These are phyloP conservation scores for Platorchestia sp. DNA, from an alignment of 1,140 invertebrate species.

Conservation along the genomic window DNA sequence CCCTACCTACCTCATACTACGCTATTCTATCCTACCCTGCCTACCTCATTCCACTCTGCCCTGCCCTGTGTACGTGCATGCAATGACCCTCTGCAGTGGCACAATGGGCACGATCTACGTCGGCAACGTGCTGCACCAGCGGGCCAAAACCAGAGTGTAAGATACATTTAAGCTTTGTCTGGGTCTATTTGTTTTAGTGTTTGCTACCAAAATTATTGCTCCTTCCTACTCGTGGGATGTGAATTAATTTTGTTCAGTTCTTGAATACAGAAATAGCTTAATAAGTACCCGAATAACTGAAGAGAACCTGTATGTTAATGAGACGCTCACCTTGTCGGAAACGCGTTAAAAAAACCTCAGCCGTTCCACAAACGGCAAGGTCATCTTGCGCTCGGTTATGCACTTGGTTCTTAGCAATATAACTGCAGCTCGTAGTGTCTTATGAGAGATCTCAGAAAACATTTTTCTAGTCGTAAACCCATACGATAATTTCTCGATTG, in stretches of 20 bases:
- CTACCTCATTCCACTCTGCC: not conserved
- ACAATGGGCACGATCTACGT: not conserved
- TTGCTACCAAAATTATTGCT: not conserved
- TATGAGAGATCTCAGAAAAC: too few species aligned
- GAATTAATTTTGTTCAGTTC: too few species aligned
- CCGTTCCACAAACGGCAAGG: too few species aligned
- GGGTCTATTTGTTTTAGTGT: not conserved
- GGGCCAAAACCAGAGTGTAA: constrained; percentile 44
- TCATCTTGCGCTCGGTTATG: too few species aligned
- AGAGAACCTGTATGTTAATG: not conserved
- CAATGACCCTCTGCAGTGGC: constrained; percentile 21
- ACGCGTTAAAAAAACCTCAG: too few species aligned
- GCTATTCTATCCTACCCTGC: not conserved
- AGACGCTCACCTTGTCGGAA: too few species aligned
- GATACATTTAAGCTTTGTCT: not conserved
- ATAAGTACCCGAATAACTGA: not conserved
- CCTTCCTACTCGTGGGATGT: not conserved
- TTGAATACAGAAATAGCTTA: too few species aligned
- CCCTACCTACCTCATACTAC: not conserved
- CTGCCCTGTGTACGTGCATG: not conserved
- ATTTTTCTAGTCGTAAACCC: too few species aligned
- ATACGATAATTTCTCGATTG: too few species aligned
- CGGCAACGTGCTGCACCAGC: constrained; percentile 48
- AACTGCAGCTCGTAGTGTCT: too few species aligned
- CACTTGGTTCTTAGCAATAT: too few species aligned